These are phyloP conservation scores for Spheniscus mendiculus DNA, from an alignment of 2,113 vertebrate species.

Conservation along the genomic window DNA sequence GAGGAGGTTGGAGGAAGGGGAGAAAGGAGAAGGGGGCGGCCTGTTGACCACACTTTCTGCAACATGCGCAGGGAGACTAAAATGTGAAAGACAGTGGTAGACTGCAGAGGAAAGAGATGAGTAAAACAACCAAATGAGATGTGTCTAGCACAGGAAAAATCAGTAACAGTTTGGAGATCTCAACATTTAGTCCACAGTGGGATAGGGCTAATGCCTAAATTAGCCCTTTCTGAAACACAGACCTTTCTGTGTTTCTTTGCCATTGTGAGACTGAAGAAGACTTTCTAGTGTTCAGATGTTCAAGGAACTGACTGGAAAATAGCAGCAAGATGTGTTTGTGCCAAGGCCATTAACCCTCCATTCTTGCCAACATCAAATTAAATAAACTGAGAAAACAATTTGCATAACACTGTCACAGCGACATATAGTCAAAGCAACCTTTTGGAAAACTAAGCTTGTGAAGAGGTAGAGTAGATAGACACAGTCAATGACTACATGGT, in stretches of 20 bases:
- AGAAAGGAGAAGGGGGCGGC: background rate
- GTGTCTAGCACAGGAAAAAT: background rate
- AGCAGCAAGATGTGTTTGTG: conserved; percentile 41
- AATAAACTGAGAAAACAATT: conserved; percentile 59
- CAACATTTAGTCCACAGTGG: background rate
- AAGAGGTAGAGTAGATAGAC: background rate
- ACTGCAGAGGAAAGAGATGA: background rate
- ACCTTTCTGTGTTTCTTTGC: background rate
- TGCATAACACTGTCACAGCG: conserved; percentile 26
- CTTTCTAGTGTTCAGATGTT: conserved; percentile 20
- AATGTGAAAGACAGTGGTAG: background rate
- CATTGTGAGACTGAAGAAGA: background rate
- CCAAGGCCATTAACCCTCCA: conserved; percentile 61
- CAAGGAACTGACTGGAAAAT: conserved; percentile 31
- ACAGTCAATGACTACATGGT: background rate
- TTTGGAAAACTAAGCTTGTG: conserved; percentile 6
- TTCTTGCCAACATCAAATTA: conserved; percentile 64
- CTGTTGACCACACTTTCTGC: background rate
- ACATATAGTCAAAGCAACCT: conserved; percentile 42
- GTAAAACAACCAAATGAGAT: background rate
- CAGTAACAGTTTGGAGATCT: background rate
- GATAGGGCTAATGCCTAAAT: background rate
- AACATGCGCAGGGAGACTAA: background rate
- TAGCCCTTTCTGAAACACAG: background rate
- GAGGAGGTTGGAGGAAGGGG: background rate